Base-by-base conservation (phyloP, 2,888 invertebrate genomes). In the Anthophora plumipes region DNA sequence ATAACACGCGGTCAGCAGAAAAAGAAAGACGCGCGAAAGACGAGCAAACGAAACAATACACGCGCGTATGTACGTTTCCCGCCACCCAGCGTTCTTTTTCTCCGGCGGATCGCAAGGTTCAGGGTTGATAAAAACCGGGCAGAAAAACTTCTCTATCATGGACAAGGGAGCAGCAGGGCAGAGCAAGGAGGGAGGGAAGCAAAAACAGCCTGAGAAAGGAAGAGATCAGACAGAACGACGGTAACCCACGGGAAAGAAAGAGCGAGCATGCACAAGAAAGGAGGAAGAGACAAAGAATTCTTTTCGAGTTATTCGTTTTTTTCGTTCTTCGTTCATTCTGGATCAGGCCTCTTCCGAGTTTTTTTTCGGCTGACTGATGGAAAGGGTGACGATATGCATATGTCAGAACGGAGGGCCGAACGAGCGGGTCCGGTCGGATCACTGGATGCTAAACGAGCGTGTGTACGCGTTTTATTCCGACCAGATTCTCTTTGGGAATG, bases 331-430 rank as follows among this genome's bases (percentile, higher is more conserved):
- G 52, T 22, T 69, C 39, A 22, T 76, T 59, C 66, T 66, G 66
- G 79, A 70, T 85, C 78, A 77, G 85, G 66, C 70, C 55, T 73
- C 69, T 79, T 82, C 72, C 67, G 59, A 72, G 48, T 46, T 67
- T 55, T 68, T 61, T 48, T 69, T 4, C 3, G 11, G 4, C 17
- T 1, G 66, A 57, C 61, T 54, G 80, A 67, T 48, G 70, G 73
- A 82, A 83, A 75, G 80, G 83, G 68, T 75, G 79, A 86, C 69
- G 88, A 88, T 87, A 88, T 86, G 88, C 88, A 87, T 87, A 82
- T 82, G 79, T 70, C 20, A 55, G n/a, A 52, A 22, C n/a, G n/a
- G 20, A 31, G 68, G 67, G 41, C 61, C 50, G 61, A 68, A 75
- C 75, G 9, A 60, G 9, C 25, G 66, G 41, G 75, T 61, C 72